Evolutionary conservation across 2,888 invertebrate genomes (phyloP).

Genomic region (Sceliomorpha sp.): DNA sequence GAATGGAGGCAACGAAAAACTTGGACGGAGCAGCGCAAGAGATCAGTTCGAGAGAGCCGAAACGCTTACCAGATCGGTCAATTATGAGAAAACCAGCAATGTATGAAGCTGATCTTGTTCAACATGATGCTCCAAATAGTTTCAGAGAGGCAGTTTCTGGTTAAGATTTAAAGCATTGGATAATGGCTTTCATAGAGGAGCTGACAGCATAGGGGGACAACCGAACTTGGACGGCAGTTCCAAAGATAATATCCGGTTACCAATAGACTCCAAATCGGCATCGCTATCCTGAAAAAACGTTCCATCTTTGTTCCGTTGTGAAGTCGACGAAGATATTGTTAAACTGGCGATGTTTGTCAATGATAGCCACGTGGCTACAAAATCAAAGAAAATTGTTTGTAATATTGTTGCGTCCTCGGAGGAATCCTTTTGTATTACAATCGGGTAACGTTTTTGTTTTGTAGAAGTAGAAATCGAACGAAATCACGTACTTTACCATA

Average conservation of each 20-base stretch:
- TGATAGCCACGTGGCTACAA: not conserved
- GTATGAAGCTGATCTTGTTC: conserved; percentile 17
- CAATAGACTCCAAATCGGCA: conserved; percentile 30
- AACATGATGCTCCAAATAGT: conserved; percentile 3
- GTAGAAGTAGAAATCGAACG: conserved; percentile 7
- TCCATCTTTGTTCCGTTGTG: too few species aligned
- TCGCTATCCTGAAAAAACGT: conserved; percentile 3
- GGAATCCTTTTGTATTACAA: conserved; percentile 2
- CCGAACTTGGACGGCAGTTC: conserved; percentile 5
- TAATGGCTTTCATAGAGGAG: conserved; percentile 1
- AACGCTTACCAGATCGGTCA: conserved; percentile 11
- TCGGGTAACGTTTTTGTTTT: not conserved
- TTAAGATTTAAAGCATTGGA: conserved; percentile 10
- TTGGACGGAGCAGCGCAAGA: not conserved
- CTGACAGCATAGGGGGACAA: conserved; percentile 5
- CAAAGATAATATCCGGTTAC: not conserved
- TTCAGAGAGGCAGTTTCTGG: conserved; percentile 12
- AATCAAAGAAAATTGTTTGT: not conserved
- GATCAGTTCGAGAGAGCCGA: not conserved
- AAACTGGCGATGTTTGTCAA: conserved; percentile 4
- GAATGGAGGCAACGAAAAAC: not conserved
- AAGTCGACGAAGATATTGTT: not conserved
- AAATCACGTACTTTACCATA: too few species aligned
- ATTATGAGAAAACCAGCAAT: conserved; percentile 2
- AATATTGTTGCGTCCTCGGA: not conserved